Evolutionary conservation across 2,113 vertebrate species (phyloP).

Genomic region (Vanacampus margaritifer): DNA sequence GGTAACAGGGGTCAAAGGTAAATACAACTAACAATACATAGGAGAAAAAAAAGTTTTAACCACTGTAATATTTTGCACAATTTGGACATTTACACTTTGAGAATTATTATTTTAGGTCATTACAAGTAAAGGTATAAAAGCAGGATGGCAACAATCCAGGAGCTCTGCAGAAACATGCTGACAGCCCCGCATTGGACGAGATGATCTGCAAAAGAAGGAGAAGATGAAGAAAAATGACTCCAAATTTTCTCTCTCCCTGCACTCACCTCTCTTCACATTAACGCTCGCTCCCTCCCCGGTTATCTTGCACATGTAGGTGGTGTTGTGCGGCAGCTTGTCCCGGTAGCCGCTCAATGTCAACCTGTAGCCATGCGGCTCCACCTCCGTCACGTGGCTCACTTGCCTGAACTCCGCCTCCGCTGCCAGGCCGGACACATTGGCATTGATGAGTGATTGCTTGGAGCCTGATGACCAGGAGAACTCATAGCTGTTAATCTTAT

Average conservation of each 20-base stretch:
- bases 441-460: conserved; percentile 65
- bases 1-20: not conserved
- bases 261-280: conserved; percentile 58
- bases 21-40: not conserved
- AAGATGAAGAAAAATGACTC: not conserved
- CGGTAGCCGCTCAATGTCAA: conserved; percentile 55
- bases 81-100: not conserved
- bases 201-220: conserved; percentile 51
- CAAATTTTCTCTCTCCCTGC: not conserved
- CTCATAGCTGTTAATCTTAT: conserved; percentile 60
- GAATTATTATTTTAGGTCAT: not conserved
- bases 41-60: not conserved
- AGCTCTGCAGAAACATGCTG: conserved; percentile 61
- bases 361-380: conserved; percentile 59
- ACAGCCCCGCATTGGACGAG: conserved; percentile 66
- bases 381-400: conserved; percentile 54
- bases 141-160: conserved; percentile 53
- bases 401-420: conserved; percentile 50
- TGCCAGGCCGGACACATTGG: conserved; percentile 66
- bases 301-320: conserved; percentile 72
- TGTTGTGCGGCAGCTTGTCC: conserved; percentile 54
- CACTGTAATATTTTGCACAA: not conserved
- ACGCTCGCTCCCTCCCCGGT: conserved; percentile 26
- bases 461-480: conserved; percentile 69
- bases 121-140: conserved; percentile 35